These are phyloP conservation scores for Mesembrinibis cayennensis DNA, from an alignment of 2,113 vertebrate species.

Conservation along the genomic window DNA sequence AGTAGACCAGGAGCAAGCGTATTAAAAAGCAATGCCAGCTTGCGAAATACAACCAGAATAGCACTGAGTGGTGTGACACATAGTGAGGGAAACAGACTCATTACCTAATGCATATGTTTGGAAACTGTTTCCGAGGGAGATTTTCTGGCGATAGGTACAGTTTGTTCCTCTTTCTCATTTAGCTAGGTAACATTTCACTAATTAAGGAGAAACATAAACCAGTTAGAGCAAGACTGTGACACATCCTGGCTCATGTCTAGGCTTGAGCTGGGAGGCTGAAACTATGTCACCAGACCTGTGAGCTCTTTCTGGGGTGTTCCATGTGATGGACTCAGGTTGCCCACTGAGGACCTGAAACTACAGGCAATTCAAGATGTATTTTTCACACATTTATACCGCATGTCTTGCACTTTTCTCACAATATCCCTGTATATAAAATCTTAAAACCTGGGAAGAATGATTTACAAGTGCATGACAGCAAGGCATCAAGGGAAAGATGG, in stretches of 20 bases:
- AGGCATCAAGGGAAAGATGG: neutral
- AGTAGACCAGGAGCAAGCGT: neutral
- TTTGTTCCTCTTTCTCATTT: conserved; percentile 25
- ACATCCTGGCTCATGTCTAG: neutral
- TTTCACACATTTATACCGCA: neutral
- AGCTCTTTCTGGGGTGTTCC: neutral
- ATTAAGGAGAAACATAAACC: neutral
- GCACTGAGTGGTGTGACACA: conserved; percentile 18
- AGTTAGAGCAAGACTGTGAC: neutral
- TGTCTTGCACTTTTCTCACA: neutral
- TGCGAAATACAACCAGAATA: conserved; percentile 42
- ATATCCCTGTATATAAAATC: neutral
- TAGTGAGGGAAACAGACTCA: conserved; percentile 12
- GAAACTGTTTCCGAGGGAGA: conserved; percentile 39
- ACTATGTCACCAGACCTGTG: neutral
- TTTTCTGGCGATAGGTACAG: conserved; percentile 37
- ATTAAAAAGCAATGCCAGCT: conserved; percentile 33
- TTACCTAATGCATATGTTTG: conserved; percentile 58
- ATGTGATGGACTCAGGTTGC: neutral
- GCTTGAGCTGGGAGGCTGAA: neutral
- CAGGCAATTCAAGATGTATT: neutral
- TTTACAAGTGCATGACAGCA: neutral
- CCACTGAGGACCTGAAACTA: neutral
- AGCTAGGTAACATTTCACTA: conserved; percentile 29
- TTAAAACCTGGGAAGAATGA: neutral